Evolutionary conservation across 2,113 vertebrate genomes (phyloP).

Genomic region (Phalacrocorax brasilianus): DNA sequence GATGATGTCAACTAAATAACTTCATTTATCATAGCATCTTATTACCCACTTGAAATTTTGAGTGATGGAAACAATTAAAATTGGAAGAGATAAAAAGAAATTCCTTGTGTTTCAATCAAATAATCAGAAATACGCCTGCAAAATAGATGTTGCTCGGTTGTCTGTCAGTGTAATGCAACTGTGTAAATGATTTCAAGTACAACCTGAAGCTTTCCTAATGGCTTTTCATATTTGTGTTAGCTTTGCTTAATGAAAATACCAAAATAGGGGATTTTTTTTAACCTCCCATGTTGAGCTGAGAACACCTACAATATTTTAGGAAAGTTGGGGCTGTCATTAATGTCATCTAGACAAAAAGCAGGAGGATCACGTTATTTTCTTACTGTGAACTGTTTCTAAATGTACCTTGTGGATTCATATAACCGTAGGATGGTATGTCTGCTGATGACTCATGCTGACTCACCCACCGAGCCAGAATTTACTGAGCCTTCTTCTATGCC

Average conservation of each 20-base stretch:
- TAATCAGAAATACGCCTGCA: neutral
- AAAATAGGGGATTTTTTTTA: neutral
- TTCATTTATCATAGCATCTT: neutral
- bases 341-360: slow-evolving; percentile 47
- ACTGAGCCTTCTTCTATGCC: slow-evolving; percentile 39
- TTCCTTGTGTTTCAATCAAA: neutral
- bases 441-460: slow-evolving; percentile 67
- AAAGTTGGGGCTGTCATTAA: neutral
- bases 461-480: slow-evolving; percentile 44
- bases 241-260: slow-evolving; percentile 9
- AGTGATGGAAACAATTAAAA: neutral
- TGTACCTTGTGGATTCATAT: slow-evolving; percentile 37
- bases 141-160: neutral
- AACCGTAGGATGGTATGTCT: slow-evolving; percentile 46
- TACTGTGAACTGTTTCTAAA: slow-evolving; percentile 55
- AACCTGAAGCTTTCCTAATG: neutral
- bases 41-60: neutral
- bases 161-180: neutral
- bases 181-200: neutral
- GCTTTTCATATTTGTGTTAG: neutral
- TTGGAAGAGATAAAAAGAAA: neutral
- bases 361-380: slow-evolving; percentile 51
- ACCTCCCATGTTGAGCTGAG: neutral
- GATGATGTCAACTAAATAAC: neutral
- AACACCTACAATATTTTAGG: slow-evolving; percentile 17